phyloP scores from a whole-genome alignment of 2,888 invertebrate species.

The Urechis unicinctus region DNA sequence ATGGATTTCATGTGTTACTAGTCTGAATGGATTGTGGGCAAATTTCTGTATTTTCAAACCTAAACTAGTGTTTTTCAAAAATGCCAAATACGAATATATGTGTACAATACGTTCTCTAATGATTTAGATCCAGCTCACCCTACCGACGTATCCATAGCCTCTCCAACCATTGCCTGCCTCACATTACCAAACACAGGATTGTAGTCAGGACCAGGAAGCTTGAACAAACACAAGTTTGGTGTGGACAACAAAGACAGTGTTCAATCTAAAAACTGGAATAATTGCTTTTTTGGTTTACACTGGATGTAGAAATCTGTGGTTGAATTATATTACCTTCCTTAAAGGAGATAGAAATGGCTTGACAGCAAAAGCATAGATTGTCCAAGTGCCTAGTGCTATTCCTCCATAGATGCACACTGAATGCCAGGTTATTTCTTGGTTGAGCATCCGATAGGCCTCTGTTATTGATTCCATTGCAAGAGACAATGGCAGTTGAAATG shows the following conservation, averaged over 20 bases:
- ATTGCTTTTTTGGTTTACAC: too few relatives aligned
- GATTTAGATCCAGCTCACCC: conserved; percentile 16
- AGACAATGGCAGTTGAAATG: too few relatives aligned
- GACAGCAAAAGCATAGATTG: conserved; percentile 21
- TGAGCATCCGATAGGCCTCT: too few relatives aligned
- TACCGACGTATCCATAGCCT: conserved; percentile 30
- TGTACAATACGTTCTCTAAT: not conserved
- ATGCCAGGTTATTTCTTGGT: not conserved
- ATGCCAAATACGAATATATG: not conserved
- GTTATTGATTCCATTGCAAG: too few relatives aligned
- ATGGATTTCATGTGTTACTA: too few relatives aligned
- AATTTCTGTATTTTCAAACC: too few relatives aligned
- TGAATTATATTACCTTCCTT: conserved; percentile 25
- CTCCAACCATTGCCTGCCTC: conserved; percentile 24
- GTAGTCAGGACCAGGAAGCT: conserved; percentile 32
- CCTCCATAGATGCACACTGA: conserved; percentile 11
- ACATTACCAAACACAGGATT: conserved; percentile 32
- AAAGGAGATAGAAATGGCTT: conserved; percentile 29
- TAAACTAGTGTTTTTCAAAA: too few relatives aligned
- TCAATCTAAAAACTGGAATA: too few relatives aligned
- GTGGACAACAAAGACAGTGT: too few relatives aligned
- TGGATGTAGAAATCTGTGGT: too few relatives aligned
- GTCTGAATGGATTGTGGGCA: too few relatives aligned
- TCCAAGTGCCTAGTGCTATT: conserved; percentile 18
- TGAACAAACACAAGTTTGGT: conserved; percentile 6